Conservation (phyloP, 2,797 vertebrate species). For the Oreonectes daqikongensis region DNA sequence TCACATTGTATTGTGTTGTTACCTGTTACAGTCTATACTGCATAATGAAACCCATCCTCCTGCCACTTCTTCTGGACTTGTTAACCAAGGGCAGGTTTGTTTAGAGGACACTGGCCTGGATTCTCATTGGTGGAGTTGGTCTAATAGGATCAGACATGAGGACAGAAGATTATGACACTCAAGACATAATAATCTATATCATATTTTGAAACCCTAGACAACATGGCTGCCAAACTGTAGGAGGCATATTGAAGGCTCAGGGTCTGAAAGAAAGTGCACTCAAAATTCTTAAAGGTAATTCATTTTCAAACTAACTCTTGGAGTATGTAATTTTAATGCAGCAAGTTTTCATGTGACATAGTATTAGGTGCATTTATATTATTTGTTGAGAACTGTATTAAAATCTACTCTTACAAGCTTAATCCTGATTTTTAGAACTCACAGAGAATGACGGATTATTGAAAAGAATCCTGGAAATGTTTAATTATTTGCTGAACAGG, state of each 20-base stretch:
- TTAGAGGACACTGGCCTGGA: slow-evolving; percentile 80
- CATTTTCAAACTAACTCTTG: background rate
- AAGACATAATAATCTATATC: slow-evolving; percentile 63
- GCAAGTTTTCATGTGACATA: background rate
- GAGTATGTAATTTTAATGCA: background rate
- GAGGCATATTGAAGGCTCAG: slow-evolving; percentile 56
- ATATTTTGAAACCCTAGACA: slow-evolving; percentile 67
- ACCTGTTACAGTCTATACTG: background rate
- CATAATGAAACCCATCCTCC: slow-evolving; percentile 27
- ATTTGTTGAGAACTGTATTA: background rate
- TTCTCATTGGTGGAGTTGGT: slow-evolving; percentile 75
- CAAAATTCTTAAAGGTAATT: slow-evolving; percentile 49
- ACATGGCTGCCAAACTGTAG: slow-evolving; percentile 76
- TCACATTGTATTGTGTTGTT: slow-evolving; percentile 3
- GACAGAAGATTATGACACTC: slow-evolving; percentile 74
- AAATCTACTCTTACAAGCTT: background rate
- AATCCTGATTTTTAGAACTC: background rate
- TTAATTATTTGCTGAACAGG: background rate
- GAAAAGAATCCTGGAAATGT: background rate
- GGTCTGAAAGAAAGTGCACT: slow-evolving; percentile 42
- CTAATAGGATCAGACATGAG: slow-evolving; percentile 80
- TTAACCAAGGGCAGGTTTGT: slow-evolving; percentile 72
- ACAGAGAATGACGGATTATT: background rate
- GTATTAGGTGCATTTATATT: background rate
- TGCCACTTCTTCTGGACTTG: slow-evolving; percentile 27